These are phyloP conservation scores for Epizoanthus rinbou DNA, from an alignment of 92 coral and sea anemone species.

Conservation along the genomic window DNA sequence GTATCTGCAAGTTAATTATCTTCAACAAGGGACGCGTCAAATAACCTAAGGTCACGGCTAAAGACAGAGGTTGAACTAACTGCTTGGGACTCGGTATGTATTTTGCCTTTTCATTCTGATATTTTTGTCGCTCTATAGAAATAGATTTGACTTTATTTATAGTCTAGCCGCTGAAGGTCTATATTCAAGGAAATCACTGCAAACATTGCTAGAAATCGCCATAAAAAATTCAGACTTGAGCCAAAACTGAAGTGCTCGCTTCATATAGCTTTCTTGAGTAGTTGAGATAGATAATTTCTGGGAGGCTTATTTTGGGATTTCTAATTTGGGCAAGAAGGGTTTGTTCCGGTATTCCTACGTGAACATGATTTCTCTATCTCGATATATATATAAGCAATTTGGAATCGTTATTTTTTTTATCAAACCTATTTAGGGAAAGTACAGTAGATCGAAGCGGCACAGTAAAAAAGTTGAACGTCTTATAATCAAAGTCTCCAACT, in stretches of 20 bases:
- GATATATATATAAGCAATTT: no score
- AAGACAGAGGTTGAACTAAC: background rate
- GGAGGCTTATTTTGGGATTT: slow-evolving; percentile 25
- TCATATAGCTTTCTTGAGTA: background rate
- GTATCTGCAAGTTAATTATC: background rate
- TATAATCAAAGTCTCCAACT: no score
- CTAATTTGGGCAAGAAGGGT: slow-evolving; percentile 27
- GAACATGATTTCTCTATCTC: no score
- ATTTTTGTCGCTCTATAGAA: slow-evolving; percentile 32
- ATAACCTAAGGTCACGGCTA: background rate
- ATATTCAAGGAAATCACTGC: background rate
- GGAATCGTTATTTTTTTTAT: no score
- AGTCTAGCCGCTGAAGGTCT: background rate
- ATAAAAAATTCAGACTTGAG: background rate
- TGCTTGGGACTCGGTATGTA: background rate
- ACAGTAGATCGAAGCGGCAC: no score
- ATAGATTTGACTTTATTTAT: slow-evolving; percentile 35
- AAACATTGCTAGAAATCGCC: background rate
- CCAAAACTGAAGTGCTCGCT: background rate
- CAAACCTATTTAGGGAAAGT: no score
- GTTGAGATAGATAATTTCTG: slow-evolving; percentile 3
- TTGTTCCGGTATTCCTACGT: background rate
- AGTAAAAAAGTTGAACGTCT: no score
- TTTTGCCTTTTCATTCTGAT: background rate
- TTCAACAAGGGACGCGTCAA: background rate